These are phyloP conservation scores for Enteromius argenteus DNA, from an alignment of 2,797 vertebrate species.

Conservation along the genomic window DNA sequence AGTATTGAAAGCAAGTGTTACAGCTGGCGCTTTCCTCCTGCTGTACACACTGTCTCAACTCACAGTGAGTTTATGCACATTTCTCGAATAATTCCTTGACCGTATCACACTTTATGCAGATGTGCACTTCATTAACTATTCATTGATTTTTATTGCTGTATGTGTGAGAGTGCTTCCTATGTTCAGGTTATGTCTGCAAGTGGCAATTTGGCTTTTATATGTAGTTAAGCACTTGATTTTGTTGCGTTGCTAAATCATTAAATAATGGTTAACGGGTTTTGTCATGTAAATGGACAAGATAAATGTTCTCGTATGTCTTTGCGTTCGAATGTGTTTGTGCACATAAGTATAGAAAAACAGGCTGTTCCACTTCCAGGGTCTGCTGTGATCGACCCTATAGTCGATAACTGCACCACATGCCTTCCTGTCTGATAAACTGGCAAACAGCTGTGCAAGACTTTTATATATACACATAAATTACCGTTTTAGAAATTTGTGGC, in stretches of 20 bases:
- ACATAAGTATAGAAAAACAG: conserved; percentile 11
- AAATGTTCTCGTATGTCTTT: not conserved
- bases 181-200: not conserved
- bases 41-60: conserved; percentile 77
- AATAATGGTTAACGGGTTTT: not conserved
- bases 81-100: conserved; percentile 13
- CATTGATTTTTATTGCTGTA: not conserved
- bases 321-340: conserved; percentile 9
- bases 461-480: conserved; percentile 10
- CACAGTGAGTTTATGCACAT: conserved; percentile 69
- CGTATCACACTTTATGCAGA: not conserved
- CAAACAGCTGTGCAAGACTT: conserved; percentile 14
- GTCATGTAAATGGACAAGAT: not conserved
- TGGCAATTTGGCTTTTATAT: not conserved
- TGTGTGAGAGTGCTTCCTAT: not conserved
- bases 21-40: conserved; percentile 75
- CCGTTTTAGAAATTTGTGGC: not conserved
- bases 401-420: conserved; percentile 25
- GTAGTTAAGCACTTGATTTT: not conserved
- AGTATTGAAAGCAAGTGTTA: conserved; percentile 75
- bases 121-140: not conserved
- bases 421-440: conserved; percentile 22
- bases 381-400: conserved; percentile 35
- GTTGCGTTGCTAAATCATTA: not conserved
- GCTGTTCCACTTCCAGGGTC: conserved; percentile 26